A percentile compares a stretch with the other conserved stretches of the same genome.
phyloP scores from a whole-genome alignment of 2,797 vertebrate species.

The Centropyge bicolor region DNA sequence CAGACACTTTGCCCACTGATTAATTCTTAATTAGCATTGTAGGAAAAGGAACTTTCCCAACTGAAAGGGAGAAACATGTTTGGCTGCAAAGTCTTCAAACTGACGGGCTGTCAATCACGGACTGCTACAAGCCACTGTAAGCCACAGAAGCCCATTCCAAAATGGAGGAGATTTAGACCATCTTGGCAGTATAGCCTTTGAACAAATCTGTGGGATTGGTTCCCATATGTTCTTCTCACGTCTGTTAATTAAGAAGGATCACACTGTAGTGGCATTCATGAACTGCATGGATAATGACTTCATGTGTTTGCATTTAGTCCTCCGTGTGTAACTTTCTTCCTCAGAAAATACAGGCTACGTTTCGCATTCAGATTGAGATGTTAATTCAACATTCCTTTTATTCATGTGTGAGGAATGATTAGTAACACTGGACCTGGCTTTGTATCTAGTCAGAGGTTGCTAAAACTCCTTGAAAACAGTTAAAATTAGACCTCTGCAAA shows the following conservation, averaged over 20 bases:
- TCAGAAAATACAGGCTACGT: neutral
- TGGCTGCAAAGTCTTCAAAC: conserved; percentile 39
- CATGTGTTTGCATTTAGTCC: conserved; percentile 45
- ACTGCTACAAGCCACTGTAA: conserved; percentile 69
- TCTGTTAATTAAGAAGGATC: conserved; percentile 77
- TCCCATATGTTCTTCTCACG: conserved; percentile 82
- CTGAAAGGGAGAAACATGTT: conserved; percentile 41
- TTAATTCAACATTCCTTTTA: conserved; percentile 20
- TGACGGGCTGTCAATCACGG: conserved; percentile 69
- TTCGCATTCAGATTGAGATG: conserved; percentile 6
- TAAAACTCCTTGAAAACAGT: conserved; percentile 85
- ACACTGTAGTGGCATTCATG: conserved; percentile 59
- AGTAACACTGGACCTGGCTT: conserved; percentile 43
- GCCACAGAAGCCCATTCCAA: conserved; percentile 72
- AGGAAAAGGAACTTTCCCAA: conserved; percentile 40
- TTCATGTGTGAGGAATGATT: conserved; percentile 28
- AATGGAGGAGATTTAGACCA: conserved; percentile 81
- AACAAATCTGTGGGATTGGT: conserved; percentile 85
- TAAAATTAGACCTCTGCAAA: conserved; percentile 88
- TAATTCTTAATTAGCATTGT: conserved; percentile 68
- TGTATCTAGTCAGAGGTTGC: conserved; percentile 74
- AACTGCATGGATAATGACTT: conserved; percentile 57
- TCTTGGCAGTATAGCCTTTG: conserved; percentile 79
- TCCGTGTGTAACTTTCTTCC: conserved; percentile 31
- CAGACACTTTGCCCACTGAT: conserved; percentile 58